These are phyloP conservation scores for Amphilophus citrinellus DNA, from an alignment of 2,113 vertebrate genomes.

Conservation along the genomic window DNA sequence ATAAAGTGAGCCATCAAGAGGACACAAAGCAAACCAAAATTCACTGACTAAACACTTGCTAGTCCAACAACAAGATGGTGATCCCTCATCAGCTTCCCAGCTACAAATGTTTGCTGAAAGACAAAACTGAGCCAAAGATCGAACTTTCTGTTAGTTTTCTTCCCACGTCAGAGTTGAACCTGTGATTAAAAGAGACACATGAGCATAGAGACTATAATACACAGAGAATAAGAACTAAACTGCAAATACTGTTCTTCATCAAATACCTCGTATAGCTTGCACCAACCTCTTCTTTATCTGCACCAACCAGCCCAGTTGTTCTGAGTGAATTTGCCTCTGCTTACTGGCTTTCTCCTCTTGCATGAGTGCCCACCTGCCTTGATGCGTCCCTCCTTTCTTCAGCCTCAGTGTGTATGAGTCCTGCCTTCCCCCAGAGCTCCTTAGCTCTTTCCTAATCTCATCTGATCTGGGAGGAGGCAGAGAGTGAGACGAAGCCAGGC, in stretches of 20 bases:
- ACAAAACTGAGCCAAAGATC: neutral
- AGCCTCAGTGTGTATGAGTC: slow-evolving; percentile 46
- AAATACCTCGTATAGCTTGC: slow-evolving; percentile 20
- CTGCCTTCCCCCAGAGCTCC: slow-evolving; percentile 56
- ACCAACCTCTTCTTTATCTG: slow-evolving; percentile 20
- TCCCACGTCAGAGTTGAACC: neutral
- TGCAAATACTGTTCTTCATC: neutral
- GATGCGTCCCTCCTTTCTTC: slow-evolving; percentile 46
- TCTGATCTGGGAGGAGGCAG: slow-evolving; percentile 73
- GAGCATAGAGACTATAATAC: neutral
- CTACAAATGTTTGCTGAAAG: neutral
- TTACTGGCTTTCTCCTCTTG: slow-evolving; percentile 25
- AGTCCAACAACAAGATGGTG: neutral
- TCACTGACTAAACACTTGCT: neutral
- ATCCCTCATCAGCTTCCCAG: neutral
- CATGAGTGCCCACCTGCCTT: slow-evolving; percentile 53
- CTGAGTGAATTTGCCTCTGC: neutral
- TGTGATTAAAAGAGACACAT: neutral
- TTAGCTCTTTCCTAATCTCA: slow-evolving; percentile 74
- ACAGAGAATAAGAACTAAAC: neutral
- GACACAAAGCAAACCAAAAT: neutral
- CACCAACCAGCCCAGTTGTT: neutral
- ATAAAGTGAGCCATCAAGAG: neutral
- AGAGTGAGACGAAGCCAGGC: slow-evolving; percentile 61
- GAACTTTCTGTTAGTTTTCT: neutral